Evolutionary conservation across 2,888 invertebrate genomes (phyloP), one percentile per base, ranked within the genome.

Genomic region (Pachymerium ferrugineum): DNA sequence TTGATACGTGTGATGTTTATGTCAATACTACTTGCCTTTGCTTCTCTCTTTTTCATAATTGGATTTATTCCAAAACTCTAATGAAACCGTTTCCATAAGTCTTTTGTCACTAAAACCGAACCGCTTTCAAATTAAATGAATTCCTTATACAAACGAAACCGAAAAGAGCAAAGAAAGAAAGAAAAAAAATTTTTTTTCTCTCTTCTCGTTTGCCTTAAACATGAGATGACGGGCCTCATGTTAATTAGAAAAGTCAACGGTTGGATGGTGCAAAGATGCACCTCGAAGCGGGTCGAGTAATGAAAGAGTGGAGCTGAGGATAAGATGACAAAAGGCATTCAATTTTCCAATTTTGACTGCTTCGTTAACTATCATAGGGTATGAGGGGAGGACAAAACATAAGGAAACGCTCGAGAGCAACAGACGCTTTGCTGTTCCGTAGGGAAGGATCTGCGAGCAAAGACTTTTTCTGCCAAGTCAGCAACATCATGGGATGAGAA

Each of bases 301-400:
- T 62, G 62, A 62, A 62, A 62, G 62, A 62, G 62, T 62, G 28
- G 62, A 25, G 62, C 62, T 28, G 62, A 38, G 38, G 38, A 62
- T 62, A 62, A 62, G 62, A 62, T 62, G 62, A 62, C 62, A 62
- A 62, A 62, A 62, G 28, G 62, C 62, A 62, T 62, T 62, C 62
- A 62, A 62, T 62, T 62, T 62, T 62, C 62, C 62, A 62, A 62
- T 62, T 62, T 62, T 62, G 62, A 62, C 62, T 62, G 62, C 62
- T 62, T 62, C 62, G 62, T 62, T 62, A 62, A 62, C 62, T 62
- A 62, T 62, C 62, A 28, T 12, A 47, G 62, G 62, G 62, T n/a
- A n/a, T n/a, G 28, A 28, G 62, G 62, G 62, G 28, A 62, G 62
- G 62, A 62, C 62, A 62, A 62, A 62, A 62, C 62, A 62, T 28